phyloP scores from a whole-genome alignment of 2,113 vertebrate species.

The Microtus oregoni region DNA sequence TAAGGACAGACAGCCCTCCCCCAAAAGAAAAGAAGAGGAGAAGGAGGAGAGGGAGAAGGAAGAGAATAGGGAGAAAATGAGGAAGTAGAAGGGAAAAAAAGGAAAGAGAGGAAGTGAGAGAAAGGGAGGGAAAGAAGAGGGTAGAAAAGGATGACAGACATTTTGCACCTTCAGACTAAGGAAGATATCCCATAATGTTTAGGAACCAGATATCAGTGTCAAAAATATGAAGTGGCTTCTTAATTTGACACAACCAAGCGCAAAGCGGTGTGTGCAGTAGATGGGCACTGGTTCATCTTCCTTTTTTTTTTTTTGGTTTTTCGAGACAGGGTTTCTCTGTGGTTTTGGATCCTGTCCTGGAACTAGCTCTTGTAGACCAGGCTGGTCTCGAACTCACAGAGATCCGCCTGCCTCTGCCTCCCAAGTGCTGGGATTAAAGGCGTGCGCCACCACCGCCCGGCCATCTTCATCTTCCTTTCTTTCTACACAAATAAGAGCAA shows the following conservation, averaged over 20 bases:
- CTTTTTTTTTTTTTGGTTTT: too few species aligned
- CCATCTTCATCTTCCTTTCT: too few species aligned
- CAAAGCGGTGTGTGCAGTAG: rapidly evolving
- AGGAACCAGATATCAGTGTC: neutral
- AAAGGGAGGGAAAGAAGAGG: neutral
- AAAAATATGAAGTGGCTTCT: neutral
- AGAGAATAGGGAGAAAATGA: neutral
- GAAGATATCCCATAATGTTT: neutral
- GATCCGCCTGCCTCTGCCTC: too few species aligned
- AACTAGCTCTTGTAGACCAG: too few species aligned
- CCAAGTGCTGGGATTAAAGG: too few species aligned
- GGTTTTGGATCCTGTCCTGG: too few species aligned
- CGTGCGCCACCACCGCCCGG: too few species aligned
- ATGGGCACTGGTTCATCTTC: neutral
- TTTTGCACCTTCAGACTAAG: neutral
- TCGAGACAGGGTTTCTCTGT: too few species aligned
- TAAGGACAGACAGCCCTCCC: neutral
- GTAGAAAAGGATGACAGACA: neutral
- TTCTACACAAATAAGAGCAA: neutral
- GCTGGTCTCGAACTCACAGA: too few species aligned
- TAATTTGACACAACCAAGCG: neutral
- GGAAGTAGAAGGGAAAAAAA: too few species aligned
- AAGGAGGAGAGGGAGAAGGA: neutral
- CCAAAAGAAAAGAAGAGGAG: neutral
- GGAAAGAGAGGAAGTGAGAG: neutral